phyloP scores from a whole-genome alignment of 1,140 invertebrate genomes.

The Drosophila obscura region DNA sequence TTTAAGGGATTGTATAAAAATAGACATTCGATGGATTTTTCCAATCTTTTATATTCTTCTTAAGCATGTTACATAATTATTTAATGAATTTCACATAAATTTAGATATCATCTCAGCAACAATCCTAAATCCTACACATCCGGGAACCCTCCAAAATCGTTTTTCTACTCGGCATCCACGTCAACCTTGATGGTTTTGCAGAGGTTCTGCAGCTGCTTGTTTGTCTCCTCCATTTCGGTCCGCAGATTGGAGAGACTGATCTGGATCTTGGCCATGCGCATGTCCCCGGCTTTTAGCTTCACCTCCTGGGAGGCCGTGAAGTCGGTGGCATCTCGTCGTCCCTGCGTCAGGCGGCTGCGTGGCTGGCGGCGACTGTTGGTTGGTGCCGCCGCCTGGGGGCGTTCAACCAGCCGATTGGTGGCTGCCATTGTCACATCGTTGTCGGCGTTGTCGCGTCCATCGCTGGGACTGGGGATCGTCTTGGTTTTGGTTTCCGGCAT shows the following conservation, averaged over 20 bases:
- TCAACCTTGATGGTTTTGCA: conserved; percentile 24
- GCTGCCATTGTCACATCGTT: neutral
- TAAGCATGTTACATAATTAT: too few relatives aligned
- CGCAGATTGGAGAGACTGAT: conserved; percentile 45
- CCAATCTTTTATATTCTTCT: too few relatives aligned
- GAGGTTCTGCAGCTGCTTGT: conserved; percentile 40
- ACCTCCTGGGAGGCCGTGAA: conserved; percentile 53
- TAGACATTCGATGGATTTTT: too few relatives aligned
- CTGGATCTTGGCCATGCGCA: conserved; percentile 58
- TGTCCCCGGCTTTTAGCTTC: conserved; percentile 56
- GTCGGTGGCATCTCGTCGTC: conserved; percentile 29
- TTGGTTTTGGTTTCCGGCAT: conserved; percentile 48
- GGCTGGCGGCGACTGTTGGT: neutral
- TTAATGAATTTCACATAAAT: too few relatives aligned
- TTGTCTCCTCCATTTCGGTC: conserved; percentile 54
- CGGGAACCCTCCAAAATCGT: too few relatives aligned
- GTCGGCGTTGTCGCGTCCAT: conserved; percentile 20
- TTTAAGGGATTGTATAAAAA: too few relatives aligned
- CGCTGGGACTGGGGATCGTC: conserved; percentile 27
- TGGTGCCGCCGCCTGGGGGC: neutral
- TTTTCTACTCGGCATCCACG: conserved; percentile 2
- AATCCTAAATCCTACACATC: neutral
- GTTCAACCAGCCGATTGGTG: conserved; percentile 20
- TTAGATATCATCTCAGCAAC: too few relatives aligned
- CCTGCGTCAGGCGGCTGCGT: conserved; percentile 5